These are phyloP conservation scores for Zaprionus taronus DNA, from an alignment of 1,140 invertebrate genomes.

Conservation along the genomic window DNA sequence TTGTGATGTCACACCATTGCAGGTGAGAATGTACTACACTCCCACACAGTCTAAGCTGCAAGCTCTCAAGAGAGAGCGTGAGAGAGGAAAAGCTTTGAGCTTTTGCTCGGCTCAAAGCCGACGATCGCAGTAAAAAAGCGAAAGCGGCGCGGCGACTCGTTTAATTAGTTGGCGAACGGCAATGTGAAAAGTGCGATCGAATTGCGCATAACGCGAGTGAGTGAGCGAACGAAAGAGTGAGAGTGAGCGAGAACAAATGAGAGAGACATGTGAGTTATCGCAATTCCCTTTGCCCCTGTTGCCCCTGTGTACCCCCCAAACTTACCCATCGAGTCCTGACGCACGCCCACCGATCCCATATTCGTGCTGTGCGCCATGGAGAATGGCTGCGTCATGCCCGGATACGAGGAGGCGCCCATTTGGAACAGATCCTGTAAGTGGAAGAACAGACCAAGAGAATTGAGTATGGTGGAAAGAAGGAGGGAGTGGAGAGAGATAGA, in stretches of 20 bases:
- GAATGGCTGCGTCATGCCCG: conserved; percentile 96
- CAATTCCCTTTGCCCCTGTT: background rate
- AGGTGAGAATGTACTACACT: background rate
- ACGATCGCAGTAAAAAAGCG: conserved; percentile 33
- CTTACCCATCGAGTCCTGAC: conserved; percentile 96
- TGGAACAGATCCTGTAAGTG: conserved; percentile 86
- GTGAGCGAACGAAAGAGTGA: background rate
- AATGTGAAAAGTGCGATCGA: background rate
- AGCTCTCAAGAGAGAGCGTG: conserved; percentile 3
- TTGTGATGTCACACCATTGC: no score
- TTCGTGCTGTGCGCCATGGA: conserved; percentile 96
- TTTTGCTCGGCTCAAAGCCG: conserved; percentile 4
- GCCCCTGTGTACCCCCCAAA: background rate
- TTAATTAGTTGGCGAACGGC: conserved; percentile 25
- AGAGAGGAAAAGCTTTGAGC: conserved; percentile 7
- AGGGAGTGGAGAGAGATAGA: background rate
- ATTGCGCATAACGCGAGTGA: background rate
- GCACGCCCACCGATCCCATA: conserved; percentile 94
- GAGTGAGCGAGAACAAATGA: background rate
- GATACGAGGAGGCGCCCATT: conserved; percentile 96
- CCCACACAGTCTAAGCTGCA: background rate
- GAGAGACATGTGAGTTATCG: conserved; percentile 3
- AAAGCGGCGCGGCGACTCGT: background rate
- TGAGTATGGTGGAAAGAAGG: background rate
- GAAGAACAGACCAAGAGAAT: background rate